phyloP scores from a whole-genome alignment of 2,797 vertebrate species.

The Scolopax bukidnonensis region DNA sequence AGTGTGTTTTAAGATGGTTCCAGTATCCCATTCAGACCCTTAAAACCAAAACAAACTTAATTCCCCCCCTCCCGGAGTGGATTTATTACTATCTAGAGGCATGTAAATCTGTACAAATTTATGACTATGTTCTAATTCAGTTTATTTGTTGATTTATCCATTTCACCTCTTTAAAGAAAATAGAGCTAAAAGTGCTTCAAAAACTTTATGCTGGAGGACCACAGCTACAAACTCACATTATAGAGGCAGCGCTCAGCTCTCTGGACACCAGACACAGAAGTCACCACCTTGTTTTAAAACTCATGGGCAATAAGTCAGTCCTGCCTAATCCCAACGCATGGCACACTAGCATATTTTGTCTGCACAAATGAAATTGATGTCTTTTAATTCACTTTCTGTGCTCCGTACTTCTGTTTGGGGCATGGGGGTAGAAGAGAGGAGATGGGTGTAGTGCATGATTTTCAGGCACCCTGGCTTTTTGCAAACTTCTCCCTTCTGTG shows the following conservation, averaged over 20 bases:
- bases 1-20: constrained; percentile 1
- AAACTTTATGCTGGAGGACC: constrained; percentile 39
- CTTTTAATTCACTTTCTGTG: background rate
- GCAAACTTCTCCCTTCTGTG: background rate
- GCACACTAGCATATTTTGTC: background rate
- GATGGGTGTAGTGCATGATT: background rate
- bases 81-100: constrained; percentile 19
- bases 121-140: constrained; percentile 57
- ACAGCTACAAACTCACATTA: background rate
- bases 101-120: constrained; percentile 37
- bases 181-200: constrained; percentile 12
- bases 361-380: background rate
- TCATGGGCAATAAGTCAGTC: constrained; percentile 1
- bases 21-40: background rate
- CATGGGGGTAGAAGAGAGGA: background rate
- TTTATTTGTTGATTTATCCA: constrained; percentile 71
- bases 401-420: background rate
- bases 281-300: constrained; percentile 39
- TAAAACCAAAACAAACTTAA: constrained; percentile 6
- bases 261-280: background rate
- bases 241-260: background rate
- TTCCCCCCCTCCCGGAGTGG: background rate
- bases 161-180: constrained; percentile 68
- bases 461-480: background rate
- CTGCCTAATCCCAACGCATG: background rate